Evolutionary conservation across 2,797 vertebrate genomes (phyloP).

Genomic region (Emydoidea blandingii): DNA sequence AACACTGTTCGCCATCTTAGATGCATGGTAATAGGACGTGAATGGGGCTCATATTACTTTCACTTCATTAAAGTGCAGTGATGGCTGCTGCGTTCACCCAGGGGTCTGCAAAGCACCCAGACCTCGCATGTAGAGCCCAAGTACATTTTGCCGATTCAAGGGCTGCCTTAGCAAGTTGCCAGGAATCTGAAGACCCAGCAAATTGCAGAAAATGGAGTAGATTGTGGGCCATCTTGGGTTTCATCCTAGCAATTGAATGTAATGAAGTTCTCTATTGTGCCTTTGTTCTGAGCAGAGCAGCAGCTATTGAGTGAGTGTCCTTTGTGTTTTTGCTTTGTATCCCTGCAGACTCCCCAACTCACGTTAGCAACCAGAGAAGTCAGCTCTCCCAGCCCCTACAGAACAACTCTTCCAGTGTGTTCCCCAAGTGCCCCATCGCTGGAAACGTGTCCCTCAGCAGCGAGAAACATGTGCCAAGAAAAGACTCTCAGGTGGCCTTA

Average conservation of each 20-base stretch:
- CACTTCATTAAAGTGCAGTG: constrained; percentile 3
- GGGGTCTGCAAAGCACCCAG: neutral
- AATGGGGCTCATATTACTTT: neutral
- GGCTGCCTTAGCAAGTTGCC: neutral
- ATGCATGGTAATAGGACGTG: neutral
- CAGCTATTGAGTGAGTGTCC: neutral
- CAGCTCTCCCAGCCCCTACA: constrained; percentile 80
- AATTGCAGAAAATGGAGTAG: neutral
- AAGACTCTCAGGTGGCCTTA: constrained; percentile 40
- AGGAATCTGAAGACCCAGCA: neutral
- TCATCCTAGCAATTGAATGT: neutral
- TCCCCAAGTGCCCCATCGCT: constrained; percentile 70
- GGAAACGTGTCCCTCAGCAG: constrained; percentile 3
- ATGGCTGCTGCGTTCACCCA: neutral
- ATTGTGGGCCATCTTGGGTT: neutral
- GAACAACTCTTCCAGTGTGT: constrained; percentile 74
- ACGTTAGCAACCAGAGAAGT: constrained; percentile 78
- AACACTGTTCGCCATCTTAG: neutral
- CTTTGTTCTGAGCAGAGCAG: neutral
- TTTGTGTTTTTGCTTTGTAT: constrained; percentile 13
- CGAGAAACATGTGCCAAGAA: constrained; percentile 6
- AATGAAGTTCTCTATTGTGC: neutral
- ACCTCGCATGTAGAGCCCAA: neutral
- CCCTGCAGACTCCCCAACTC: constrained; percentile 86
- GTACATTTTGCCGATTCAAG: neutral